Evolutionary conservation across 2,113 vertebrate species (phyloP), one percentile per base, ranked within the genome.

Genomic region (Equus przewalskii): DNA sequence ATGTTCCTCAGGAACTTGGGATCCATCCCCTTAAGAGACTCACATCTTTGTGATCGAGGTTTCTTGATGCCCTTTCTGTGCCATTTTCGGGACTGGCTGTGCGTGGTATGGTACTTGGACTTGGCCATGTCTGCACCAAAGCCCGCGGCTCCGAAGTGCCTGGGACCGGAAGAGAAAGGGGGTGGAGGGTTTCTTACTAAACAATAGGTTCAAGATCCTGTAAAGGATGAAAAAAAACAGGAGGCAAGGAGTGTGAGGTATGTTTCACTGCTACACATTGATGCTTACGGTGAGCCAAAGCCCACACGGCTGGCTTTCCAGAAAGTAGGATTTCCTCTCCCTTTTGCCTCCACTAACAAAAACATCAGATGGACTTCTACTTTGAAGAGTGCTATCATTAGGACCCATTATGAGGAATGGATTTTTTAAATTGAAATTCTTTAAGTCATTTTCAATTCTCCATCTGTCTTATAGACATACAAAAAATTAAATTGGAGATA

Each of bases 1-100:
- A 99, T 99, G 98, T 99, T 99, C 98, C 99, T 99, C 98, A 99
- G 96, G 98, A 99, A 99, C 97, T 99, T 99, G 46, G 99, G 99
- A 98, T 99, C 99, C 15, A 99, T 41, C 36, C 10, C 41, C 56
- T 41, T 78, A 78, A 49, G 49, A 49, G 49, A 49, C 10, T 49
- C 49, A 10, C 10, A 49, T 49, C 49, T 49, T 49, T 49, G 49
- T 49, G 49, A 49, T 49, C 49, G 49, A 49, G 49, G 49, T 49
- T 49, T 49, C 49, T 49, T 41, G 36, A 41, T 41, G 36, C 36
- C 36, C 36, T 49, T 49, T 49, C 49, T 49, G 49, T 49, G 49
- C 49, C 49, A 49, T 49, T 49, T 49, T 49, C 49, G 49, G 49
- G 49, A 49, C 49, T 49, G 49, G 49, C 10, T 49, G 49, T 49